Evolutionary conservation across 2,113 vertebrate genomes (phyloP).

Genomic region (Callionymus lyra): DNA sequence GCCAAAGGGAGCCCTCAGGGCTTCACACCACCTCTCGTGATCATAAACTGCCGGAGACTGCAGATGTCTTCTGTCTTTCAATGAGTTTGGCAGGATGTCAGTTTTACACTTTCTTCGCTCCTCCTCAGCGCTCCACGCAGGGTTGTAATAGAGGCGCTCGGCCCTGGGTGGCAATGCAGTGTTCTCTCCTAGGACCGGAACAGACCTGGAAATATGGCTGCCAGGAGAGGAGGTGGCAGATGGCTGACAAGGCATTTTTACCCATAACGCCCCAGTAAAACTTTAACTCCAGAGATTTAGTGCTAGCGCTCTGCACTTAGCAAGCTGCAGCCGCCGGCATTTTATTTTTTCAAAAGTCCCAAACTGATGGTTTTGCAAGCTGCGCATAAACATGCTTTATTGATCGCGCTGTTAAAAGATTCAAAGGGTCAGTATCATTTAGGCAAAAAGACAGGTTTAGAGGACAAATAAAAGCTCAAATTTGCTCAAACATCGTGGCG

Average conservation of each 20-base stretch:
- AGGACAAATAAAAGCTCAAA: slow-evolving; percentile 82
- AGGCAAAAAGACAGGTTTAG: slow-evolving; percentile 86
- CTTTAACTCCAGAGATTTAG: slow-evolving; percentile 98
- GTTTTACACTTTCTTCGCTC: background rate
- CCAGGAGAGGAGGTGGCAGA: slow-evolving; percentile 97
- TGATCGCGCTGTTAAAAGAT: slow-evolving; percentile 97
- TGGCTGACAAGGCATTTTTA: slow-evolving; percentile 99
- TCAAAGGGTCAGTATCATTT: slow-evolving; percentile 97
- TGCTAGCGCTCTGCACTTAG: slow-evolving; percentile 67
- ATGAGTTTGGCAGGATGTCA: too few relatives aligned
- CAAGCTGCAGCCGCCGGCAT: slow-evolving; percentile 62
- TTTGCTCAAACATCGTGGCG: slow-evolving; percentile 58
- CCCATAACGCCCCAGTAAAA: slow-evolving; percentile 99
- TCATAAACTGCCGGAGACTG: too few relatives aligned
- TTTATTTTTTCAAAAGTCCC: slow-evolving; percentile 87
- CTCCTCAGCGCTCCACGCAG: slow-evolving; percentile 23
- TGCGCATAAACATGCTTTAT: slow-evolving; percentile 98
- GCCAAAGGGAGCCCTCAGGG: too few relatives aligned
- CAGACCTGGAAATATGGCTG: slow-evolving; percentile 95
- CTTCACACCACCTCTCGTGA: too few relatives aligned
- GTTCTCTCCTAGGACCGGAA: slow-evolving; percentile 77
- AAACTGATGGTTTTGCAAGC: slow-evolving; percentile 98
- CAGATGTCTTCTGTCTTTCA: too few relatives aligned
- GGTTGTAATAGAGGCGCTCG: slow-evolving; percentile 80
- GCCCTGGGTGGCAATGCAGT: slow-evolving; percentile 79